Percentiles rank a stretch among this genome's conserved stretches.
Evolutionary conservation across 1,140 invertebrate species (phyloP).

Genomic region (Apis dorsata): DNA sequence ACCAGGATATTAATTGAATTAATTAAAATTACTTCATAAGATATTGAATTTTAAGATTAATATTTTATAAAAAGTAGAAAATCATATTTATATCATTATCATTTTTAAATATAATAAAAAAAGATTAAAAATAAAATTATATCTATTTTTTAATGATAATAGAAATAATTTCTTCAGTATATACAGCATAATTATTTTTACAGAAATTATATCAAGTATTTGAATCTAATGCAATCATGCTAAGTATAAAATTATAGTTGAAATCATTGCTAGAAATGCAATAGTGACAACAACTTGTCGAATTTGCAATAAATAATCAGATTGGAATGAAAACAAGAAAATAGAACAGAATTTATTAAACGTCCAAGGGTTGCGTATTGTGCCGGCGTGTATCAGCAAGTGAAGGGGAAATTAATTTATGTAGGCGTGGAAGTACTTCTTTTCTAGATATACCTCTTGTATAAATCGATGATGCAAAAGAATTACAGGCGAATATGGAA

Average conservation of each 20-base stretch:
- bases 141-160: no score
- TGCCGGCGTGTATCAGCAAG: not conserved
- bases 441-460: slow-evolving; percentile 17
- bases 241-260: not conserved
- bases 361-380: slow-evolving; percentile 30
- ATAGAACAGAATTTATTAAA: slow-evolving; percentile 40
- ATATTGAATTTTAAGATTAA: no score
- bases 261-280: not conserved
- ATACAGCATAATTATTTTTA: not conserved
- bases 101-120: no score
- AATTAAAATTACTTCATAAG: no score
- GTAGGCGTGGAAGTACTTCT: slow-evolving; percentile 45
- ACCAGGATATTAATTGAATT: no score
- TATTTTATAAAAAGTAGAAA: no score
- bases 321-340: slow-evolving; percentile 15
- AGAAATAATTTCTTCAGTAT: no score
- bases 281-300: slow-evolving; percentile 4
- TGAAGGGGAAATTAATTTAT: slow-evolving; percentile 54
- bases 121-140: no score
- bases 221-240: not conserved
- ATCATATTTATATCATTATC: no score
- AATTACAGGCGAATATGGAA: slow-evolving; percentile 54
- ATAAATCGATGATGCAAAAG: slow-evolving; percentile 23
- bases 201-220: not conserved
- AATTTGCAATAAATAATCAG: slow-evolving; percentile 28